A percentile compares a stretch with the other conserved stretches of the same genome.
These are phyloP conservation scores for Blastobasis adustella DNA, from an alignment of 2,888 invertebrate genomes.

Conservation along the genomic window DNA sequence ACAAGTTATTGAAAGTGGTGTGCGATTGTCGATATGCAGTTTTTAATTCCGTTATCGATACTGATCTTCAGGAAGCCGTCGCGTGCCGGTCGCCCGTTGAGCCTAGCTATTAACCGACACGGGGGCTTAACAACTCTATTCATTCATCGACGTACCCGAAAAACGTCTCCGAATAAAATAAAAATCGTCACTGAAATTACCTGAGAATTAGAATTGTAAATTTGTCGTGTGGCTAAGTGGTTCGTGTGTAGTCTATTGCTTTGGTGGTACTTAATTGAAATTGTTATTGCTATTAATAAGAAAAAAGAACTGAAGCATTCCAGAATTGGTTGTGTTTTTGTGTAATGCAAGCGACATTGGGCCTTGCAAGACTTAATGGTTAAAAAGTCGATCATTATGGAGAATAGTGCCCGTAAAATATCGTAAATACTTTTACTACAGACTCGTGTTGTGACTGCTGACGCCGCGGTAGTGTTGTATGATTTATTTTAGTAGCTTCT, in stretches of 20 bases:
- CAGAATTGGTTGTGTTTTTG: too few species aligned
- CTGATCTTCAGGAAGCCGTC: conserved; percentile 47
- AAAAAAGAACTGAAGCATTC: neutral
- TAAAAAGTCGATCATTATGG: too few species aligned
- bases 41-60: conserved; percentile 47
- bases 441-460: neutral
- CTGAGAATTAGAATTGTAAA: conserved; percentile 56
- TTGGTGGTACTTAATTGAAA: conserved; percentile 22
- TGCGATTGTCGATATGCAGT: conserved; percentile 28
- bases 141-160: conserved; percentile 41
- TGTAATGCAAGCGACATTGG: too few species aligned
- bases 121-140: conserved; percentile 58
- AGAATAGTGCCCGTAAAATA: neutral
- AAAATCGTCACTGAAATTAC: conserved; percentile 42
- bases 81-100: conserved; percentile 45
- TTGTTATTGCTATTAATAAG: conserved; percentile 7
- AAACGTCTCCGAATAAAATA: conserved; percentile 36
- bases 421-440: neutral
- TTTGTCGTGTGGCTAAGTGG: conserved; percentile 41
- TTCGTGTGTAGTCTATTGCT: conserved; percentile 15
- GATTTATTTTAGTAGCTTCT: conserved; percentile 7
- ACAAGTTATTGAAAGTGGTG: too few species aligned
- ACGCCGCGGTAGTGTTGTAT: neutral
- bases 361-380: too few species aligned
- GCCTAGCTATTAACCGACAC: conserved; percentile 31